Evolutionary conservation across 2,797 vertebrate genomes (phyloP).

Genomic region (Enteromius radiatus): DNA sequence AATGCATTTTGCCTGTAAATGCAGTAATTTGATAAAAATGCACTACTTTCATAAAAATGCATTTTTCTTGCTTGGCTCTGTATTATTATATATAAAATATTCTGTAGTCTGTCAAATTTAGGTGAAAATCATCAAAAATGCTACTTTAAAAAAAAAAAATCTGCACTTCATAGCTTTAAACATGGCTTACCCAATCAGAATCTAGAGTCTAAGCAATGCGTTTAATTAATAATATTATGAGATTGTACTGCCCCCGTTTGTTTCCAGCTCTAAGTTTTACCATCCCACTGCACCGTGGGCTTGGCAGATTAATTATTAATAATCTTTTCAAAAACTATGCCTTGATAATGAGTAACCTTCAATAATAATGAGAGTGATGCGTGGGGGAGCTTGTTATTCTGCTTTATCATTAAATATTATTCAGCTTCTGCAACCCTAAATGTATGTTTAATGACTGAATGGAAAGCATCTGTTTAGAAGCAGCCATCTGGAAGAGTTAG

Average conservation of each 20-base stretch:
- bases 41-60: too few species aligned
- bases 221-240: conserved; percentile 22
- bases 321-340: conserved; percentile 51
- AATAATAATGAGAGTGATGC: conserved; percentile 44
- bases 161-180: not conserved
- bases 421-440: conserved; percentile 64
- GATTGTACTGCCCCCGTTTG: conserved; percentile 23
- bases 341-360: conserved; percentile 67
- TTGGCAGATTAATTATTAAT: conserved; percentile 72
- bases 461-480: conserved; percentile 60
- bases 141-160: too few species aligned
- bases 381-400: conserved; percentile 48
- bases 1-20: too few species aligned
- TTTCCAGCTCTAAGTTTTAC: conserved; percentile 23
- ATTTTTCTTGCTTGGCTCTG: too few species aligned
- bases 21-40: too few species aligned
- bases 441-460: conserved; percentile 63
- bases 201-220: not conserved
- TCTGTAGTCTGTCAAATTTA: too few species aligned
- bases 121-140: too few species aligned
- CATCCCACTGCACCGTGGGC: conserved; percentile 28
- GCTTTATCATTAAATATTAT: conserved; percentile 64
- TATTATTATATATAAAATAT: too few species aligned
- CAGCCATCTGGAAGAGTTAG: conserved; percentile 56
- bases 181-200: conserved; percentile 2